These are phyloP conservation scores for Pachycephala philippinensis DNA, from an alignment of 2,113 vertebrate genomes.

Conservation along the genomic window DNA sequence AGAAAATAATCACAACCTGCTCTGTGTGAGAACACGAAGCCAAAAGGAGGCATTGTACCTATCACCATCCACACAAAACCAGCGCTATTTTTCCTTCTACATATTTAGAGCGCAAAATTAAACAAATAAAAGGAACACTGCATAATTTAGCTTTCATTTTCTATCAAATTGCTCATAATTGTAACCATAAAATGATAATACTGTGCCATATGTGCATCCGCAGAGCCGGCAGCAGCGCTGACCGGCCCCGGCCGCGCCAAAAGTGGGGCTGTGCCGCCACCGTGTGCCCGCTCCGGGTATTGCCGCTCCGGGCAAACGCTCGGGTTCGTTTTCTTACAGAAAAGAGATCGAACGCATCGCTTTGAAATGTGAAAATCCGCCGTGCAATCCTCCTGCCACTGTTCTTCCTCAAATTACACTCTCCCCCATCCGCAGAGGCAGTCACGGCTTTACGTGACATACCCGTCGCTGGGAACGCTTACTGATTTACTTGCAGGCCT, in stretches of 20 bases:
- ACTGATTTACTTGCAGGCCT: neutral
- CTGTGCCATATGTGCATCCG: conserved; percentile 73
- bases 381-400: neutral
- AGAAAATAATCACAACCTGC: conserved; percentile 31
- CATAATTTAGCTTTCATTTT: conserved; percentile 78
- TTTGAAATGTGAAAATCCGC: neutral
- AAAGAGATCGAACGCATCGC: neutral
- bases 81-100: conserved; percentile 48
- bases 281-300: conserved; percentile 30
- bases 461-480: neutral
- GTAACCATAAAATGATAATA: conserved; percentile 80
- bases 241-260: conserved; percentile 44
- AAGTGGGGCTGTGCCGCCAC: conserved; percentile 61
- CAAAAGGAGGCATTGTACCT: neutral
- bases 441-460: neutral
- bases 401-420: neutral
- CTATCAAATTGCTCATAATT: conserved; percentile 81
- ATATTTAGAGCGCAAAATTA: conserved; percentile 75
- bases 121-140: conserved; percentile 78
- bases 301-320: neutral
- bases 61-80: conserved; percentile 25
- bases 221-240: conserved; percentile 62
- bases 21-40: neutral
- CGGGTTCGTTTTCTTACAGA: neutral
- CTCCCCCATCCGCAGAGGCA: too few species aligned